phyloP scores from a whole-genome alignment of 2,113 vertebrate genomes.

The Haemorhous mexicanus region DNA sequence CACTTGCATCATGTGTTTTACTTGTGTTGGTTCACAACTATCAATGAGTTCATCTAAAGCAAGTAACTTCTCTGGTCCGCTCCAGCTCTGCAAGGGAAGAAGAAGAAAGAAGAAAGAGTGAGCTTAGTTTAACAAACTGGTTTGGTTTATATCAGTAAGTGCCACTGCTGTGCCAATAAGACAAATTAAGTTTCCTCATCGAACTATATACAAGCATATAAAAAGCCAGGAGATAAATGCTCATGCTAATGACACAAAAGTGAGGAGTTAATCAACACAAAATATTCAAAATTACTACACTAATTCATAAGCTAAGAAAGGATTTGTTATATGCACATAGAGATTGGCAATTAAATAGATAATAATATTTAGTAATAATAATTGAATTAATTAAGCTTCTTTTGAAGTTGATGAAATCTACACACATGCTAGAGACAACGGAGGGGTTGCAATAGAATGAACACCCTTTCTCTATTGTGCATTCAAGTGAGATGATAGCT shows the following conservation, averaged over 20 bases:
- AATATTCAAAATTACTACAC: conserved; percentile 38
- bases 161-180: neutral
- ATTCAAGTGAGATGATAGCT: neutral
- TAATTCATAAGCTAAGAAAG: conserved; percentile 50
- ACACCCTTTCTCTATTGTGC: neutral
- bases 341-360: conserved; percentile 48
- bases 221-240: conserved; percentile 19
- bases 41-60: conserved; percentile 99
- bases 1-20: conserved; percentile 99
- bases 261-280: conserved; percentile 51
- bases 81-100: conserved; percentile 82
- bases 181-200: neutral
- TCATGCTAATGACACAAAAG: conserved; percentile 44
- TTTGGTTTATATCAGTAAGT: neutral
- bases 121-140: neutral
- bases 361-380: conserved; percentile 61
- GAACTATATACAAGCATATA: neutral
- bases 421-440: neutral
- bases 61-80: conserved; percentile 96
- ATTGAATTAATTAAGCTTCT: conserved; percentile 55
- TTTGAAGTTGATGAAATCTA: conserved; percentile 39
- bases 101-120: neutral
- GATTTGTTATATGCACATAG: conserved; percentile 36
- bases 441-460: neutral
- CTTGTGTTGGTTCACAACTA: conserved; percentile 98